Evolutionary conservation across 2,797 vertebrate species (phyloP), one percentile per base, ranked within the genome.

Genomic region (Myotis vivesi): DNA sequence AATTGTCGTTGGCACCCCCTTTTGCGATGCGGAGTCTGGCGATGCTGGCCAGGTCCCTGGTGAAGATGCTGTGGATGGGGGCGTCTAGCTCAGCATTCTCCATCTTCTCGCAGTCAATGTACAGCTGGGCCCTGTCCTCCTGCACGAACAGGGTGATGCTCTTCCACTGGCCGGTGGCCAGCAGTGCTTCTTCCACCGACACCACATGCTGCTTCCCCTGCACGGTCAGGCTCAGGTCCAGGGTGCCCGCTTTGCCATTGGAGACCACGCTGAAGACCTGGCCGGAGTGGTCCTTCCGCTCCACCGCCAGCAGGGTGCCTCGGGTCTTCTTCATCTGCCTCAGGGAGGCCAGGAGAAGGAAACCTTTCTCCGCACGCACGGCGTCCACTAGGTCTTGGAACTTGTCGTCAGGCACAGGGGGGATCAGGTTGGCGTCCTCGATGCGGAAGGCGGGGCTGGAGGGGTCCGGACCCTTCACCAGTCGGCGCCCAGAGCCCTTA

Each of bases 61-160:
- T 98, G 96, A 99, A 99, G 96, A 99, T 98, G 76, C 98, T 99
- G 53, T 99, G 98, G 97, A 99, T 99, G 28, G 99, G 99, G 73
- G 99, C 98, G 28, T 99, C 99, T 96, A 99, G 96, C 96, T 99
- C 99, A 0, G 98, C 98, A 0, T 97, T 99, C 85, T 99, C 99
- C 98, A 99, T 98, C 98, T 99, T 99, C 87, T 99, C 99, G 86
- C 99, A 99, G 57, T 99, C 99, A 4, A 99, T 99, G 53, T 98
- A 99, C 5, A 99, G 99, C 92, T 99, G 99, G 38, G 99, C 99
- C 8, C 98, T 98, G 95, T 99, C 99, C 59, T 99, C 99, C 97
- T 99, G 99, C 73, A 99, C 98, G 87, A 99, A 99, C 95, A 99
- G 98, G 8, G 99, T 99, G 98, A 99, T 99, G 97, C 99, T 99